Percentiles rank a stretch among this genome's conserved stretches.
Conservation (phyloP, 2,797 vertebrate species). For the Thalassophryne amazonica region DNA sequence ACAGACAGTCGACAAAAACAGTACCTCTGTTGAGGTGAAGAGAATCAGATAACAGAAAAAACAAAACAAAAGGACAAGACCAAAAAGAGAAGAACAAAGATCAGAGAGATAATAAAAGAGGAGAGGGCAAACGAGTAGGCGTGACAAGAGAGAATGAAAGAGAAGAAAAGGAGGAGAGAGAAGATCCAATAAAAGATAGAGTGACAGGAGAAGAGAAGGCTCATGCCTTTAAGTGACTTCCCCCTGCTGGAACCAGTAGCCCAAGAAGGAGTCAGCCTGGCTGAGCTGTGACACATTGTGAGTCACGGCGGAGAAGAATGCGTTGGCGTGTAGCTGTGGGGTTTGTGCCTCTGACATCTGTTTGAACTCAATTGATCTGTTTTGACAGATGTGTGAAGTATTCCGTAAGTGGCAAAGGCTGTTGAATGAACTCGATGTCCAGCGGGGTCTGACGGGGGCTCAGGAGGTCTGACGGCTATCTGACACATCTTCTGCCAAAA, state of each 20-base stretch:
- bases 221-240: conserved; percentile 30
- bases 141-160: conserved; percentile 24
- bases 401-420: conserved; percentile 55
- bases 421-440: conserved; percentile 31
- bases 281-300: conserved; percentile 13
- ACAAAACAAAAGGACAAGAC: background rate
- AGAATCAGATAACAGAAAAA: background rate
- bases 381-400: conserved; percentile 79
- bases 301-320: conserved; percentile 54
- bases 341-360: conserved; percentile 59
- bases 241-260: conserved; percentile 31
- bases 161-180: conserved; percentile 10
- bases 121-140: background rate
- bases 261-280: conserved; percentile 38
- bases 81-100: background rate
- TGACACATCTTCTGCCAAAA: conserved; percentile 60
- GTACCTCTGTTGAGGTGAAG: too few relatives aligned
- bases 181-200: conserved; percentile 17
- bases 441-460: conserved; percentile 22
- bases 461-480: conserved; percentile 13
- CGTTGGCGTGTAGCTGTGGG: conserved; percentile 42
- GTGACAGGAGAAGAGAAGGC: conserved; percentile 8
- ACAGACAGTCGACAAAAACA: too few relatives aligned
- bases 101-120: background rate
- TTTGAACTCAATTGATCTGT: conserved; percentile 74